Evolutionary conservation across 2,888 invertebrate species (phyloP), one percentile per base, ranked within the genome.

Genomic region (Cacoxenus indagator): DNA sequence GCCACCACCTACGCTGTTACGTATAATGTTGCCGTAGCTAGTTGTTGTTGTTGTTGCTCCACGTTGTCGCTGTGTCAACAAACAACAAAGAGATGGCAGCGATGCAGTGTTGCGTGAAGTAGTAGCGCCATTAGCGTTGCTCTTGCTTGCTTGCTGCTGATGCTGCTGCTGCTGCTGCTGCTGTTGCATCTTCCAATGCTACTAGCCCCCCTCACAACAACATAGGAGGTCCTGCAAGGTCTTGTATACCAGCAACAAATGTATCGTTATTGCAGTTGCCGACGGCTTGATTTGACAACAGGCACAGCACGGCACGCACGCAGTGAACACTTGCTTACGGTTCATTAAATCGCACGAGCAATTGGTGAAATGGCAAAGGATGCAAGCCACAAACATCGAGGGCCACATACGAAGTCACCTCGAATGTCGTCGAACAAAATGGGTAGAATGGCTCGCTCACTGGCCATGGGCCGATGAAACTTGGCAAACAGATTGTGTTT

Each of bases 291-390:
- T 24, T 37, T 37, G 2, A 51, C 24, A 27, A 26, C n/a, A n/a
- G n/a, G n/a, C n/a, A n/a, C n/a, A n/a, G n/a, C n/a, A n/a, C n/a
- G n/a, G n/a, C n/a, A n/a, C 27, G 24, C 54, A 55, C 31, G 27
- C 67, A 27, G 1, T 37, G 22, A 17, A 54, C 46, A 43, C 51
- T 55, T 57, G 62, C 27, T 5, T 77, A 76, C 76, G 83, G 78
- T 82, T 82, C 81, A 82, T 83, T 82, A 80, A 81, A 76, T 78
- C 74, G 70, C 74, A 77, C 80, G 75, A 75, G 77, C 78, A 78
- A 77, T 75, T 75, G 57, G 29, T 22, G 37, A 54, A 48, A 17
- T 48, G 48, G 27, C 26, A 55, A 55, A 55, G 24, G 27, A 55
- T 11, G 4, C 26, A 26, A 55, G 27, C 9, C 55, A 43, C 45